Percentiles rank a stretch among this genome's conserved stretches.
These are phyloP conservation scores for Enteromius treurensis DNA, from an alignment of 2,797 vertebrate genomes.

Conservation along the genomic window DNA sequence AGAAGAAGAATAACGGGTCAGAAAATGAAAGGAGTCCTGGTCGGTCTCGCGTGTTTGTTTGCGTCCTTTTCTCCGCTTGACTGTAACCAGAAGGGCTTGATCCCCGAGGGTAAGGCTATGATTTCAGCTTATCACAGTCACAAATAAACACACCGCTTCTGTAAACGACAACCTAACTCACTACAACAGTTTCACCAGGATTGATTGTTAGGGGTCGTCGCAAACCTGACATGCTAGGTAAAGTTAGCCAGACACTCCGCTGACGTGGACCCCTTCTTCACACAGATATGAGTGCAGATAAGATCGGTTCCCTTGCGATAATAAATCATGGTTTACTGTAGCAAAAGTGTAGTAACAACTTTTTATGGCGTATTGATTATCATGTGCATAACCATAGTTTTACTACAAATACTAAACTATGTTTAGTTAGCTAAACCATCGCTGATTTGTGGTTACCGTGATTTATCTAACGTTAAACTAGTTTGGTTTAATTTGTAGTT, in stretches of 20 bases:
- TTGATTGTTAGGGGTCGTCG: background rate
- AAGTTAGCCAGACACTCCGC: slow-evolving; percentile 59
- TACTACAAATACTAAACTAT: background rate
- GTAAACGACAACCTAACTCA: too few species aligned
- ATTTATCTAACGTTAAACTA: too few species aligned
- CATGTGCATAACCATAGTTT: background rate
- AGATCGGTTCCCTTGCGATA: background rate
- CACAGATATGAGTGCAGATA: background rate
- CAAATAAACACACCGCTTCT: background rate
- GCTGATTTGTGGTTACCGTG: background rate
- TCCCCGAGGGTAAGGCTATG: slow-evolving; percentile 69
- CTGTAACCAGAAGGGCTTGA: slow-evolving; percentile 60
- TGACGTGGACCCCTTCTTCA: slow-evolving; percentile 77
- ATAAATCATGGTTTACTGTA: background rate
- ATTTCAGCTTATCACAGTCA: background rate
- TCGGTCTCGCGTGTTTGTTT: slow-evolving; percentile 37
- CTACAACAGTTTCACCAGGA: background rate
- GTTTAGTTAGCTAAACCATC: background rate
- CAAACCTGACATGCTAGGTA: background rate
- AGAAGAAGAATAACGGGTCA: background rate
- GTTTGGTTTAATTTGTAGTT: background rate
- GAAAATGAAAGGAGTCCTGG: slow-evolving; percentile 61
- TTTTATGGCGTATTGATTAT: background rate
- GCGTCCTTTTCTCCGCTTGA: slow-evolving; percentile 23
- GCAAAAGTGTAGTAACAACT: background rate